Conservation (phyloP, 92 coral and sea anemone genomes). For the Zoanthus solanderi region DNA sequence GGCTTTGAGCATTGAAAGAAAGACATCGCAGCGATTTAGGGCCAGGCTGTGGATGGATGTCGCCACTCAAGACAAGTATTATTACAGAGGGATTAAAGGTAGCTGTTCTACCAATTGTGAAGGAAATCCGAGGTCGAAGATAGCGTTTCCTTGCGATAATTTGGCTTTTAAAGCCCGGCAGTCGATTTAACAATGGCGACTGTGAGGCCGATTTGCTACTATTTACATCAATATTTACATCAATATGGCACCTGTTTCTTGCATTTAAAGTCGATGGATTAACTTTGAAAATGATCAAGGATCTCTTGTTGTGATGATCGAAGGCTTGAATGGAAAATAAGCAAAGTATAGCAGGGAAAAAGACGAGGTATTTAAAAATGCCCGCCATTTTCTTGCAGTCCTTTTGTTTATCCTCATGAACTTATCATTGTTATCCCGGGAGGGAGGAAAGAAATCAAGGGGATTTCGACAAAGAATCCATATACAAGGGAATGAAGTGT, state of each 20-base stretch:
- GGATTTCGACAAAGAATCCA: too few relatives aligned
- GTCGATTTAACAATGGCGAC: conserved; percentile 28
- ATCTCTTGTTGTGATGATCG: neutral
- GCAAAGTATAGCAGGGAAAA: neutral
- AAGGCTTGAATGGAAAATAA: neutral
- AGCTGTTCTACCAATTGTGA: conserved; percentile 33
- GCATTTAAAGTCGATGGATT: neutral
- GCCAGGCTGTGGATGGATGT: conserved; percentile 54
- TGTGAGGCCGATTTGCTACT: conserved; percentile 22
- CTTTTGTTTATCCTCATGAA: too few relatives aligned
- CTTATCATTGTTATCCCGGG: too few relatives aligned
- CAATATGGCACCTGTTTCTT: conserved; percentile 19
- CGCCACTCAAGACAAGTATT: conserved; percentile 37
- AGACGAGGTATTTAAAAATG: neutral
- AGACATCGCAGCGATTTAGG: conserved; percentile 35
- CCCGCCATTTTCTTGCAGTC: neutral
- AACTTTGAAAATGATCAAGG: neutral
- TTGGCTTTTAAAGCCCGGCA: neutral
- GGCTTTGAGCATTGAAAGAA: conserved; percentile 56
- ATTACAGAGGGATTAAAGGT: conserved; percentile 38
- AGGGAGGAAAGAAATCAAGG: too few relatives aligned
- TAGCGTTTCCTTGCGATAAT: conserved; percentile 19
- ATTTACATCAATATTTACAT: neutral
- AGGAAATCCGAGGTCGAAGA: conserved; percentile 33
- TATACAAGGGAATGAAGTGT: too few relatives aligned